Evolutionary conservation across 2,888 invertebrate species (phyloP).

Genomic region (Caenorhabditis afra): DNA sequence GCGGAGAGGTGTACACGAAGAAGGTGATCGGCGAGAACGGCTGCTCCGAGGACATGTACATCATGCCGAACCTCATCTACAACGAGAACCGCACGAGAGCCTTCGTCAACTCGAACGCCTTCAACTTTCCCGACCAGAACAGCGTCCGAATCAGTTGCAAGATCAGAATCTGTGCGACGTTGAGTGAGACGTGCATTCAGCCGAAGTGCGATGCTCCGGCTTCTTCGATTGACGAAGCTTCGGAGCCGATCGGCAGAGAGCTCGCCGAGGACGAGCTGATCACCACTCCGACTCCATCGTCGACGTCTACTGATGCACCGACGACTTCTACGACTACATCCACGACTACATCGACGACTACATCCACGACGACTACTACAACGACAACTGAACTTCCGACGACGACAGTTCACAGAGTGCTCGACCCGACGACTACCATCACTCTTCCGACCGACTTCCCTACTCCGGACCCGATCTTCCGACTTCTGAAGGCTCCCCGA

Average conservation of each 20-base stretch:
- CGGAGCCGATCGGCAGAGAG: conserved; percentile 49
- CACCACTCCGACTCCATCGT: conserved; percentile 33
- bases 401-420: conserved; percentile 27
- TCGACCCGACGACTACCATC: conserved; percentile 57
- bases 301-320: conserved; percentile 9
- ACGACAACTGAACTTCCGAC: conserved; percentile 4
- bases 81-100: conserved; percentile 73
- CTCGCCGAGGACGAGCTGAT: conserved; percentile 58
- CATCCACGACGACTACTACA: conserved; percentile 17
- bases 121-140: conserved; percentile 79
- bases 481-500: conserved; percentile 44
- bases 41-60: conserved; percentile 72
- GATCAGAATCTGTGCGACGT: conserved; percentile 75
- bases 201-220: conserved; percentile 53
- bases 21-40: conserved; percentile 76
- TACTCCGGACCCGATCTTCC: conserved; percentile 53
- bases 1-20: conserved; percentile 71
- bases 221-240: conserved; percentile 38
- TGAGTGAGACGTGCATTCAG: conserved; percentile 68
- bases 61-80: conserved; percentile 78
- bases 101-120: conserved; percentile 76
- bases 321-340: conserved; percentile 45
- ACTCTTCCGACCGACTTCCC: conserved; percentile 65
- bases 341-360: conserved; percentile 24
- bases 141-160: conserved; percentile 76